Base-by-base conservation (phyloP, 2,888 invertebrate species). In the Andrena bicolor region DNA sequence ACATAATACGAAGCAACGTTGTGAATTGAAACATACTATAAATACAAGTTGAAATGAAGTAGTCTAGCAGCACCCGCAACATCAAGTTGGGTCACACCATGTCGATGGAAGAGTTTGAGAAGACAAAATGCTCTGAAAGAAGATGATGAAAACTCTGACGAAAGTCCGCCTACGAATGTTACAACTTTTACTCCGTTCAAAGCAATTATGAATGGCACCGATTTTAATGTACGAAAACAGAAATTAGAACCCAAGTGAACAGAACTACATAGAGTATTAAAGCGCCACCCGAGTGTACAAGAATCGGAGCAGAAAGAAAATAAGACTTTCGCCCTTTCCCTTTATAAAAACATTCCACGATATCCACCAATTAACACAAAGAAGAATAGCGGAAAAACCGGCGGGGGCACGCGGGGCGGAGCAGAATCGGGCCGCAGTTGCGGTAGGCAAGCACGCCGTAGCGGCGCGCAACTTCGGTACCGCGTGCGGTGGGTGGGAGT, bases 401-500 rank as follows among this genome's bases (percentile, higher is more conserved):
- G 26, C 23, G 8, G 51, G 30, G 4, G 16, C 16, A 53, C 30
- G 51, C 8, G 28, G 20, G 28, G 64, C 58, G 23, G 48, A 8
- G 64, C 16, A 32, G 48, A 16, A 23, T 60, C 58, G 64, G n/a
- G 28, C 48, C n/a, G 30, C 48, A 66, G 71, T 80, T 71, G 65
- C 56, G 72, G 80, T 48, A 69, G 72, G 80, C 61, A 81, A 60
- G 69, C 73, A 73, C 41, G 53, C 30, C 66, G 32, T 49, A 74
- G 78, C 58, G 71, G 75, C 74, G 84, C 82, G 77, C 73, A 78
- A 82, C 64, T 80, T 63, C 80, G 63, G 76, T 76, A 60, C 61
- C 68, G 83, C 73, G 63, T 65, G 58, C 81, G 35, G 87, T 78
- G 85, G 81, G 87, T 87, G 87, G 87, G 87, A 87, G 87, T 77